Conservation (phyloP, 2,113 vertebrate species). For the Oenanthe oenanthe region DNA sequence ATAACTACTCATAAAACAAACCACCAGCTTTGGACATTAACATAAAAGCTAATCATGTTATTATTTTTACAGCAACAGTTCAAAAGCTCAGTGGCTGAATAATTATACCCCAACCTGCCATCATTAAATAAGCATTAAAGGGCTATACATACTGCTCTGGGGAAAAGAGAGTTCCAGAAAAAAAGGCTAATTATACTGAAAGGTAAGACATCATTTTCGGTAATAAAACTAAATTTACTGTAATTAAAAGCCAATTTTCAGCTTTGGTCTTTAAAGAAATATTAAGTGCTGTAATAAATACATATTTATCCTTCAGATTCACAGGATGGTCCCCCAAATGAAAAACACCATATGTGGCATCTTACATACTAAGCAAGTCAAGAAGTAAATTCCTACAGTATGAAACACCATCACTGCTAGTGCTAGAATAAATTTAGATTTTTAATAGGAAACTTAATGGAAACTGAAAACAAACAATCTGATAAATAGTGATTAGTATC, state of each 20-base stretch:
- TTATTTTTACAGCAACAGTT: constrained; percentile 26
- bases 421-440: background rate
- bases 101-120: background rate
- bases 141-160: background rate
- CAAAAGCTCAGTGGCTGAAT: constrained; percentile 16
- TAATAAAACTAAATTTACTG: background rate
- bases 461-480: background rate
- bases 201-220: background rate
- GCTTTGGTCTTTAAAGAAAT: background rate
- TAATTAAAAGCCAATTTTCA: constrained; percentile 31
- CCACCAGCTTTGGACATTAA: background rate
- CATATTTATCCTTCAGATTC: background rate
- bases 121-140: constrained; percentile 32
- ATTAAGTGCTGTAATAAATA: background rate
- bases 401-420: background rate
- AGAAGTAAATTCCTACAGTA: background rate
- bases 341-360: background rate
- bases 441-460: background rate
- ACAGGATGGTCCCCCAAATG: background rate
- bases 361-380: background rate
- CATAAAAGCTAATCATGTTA: background rate
- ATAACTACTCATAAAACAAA: background rate
- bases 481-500: background rate
- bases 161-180: background rate
- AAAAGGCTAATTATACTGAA: background rate